phyloP scores from a whole-genome alignment of 2,113 vertebrate species.

The Heptranchias perlo region DNA sequence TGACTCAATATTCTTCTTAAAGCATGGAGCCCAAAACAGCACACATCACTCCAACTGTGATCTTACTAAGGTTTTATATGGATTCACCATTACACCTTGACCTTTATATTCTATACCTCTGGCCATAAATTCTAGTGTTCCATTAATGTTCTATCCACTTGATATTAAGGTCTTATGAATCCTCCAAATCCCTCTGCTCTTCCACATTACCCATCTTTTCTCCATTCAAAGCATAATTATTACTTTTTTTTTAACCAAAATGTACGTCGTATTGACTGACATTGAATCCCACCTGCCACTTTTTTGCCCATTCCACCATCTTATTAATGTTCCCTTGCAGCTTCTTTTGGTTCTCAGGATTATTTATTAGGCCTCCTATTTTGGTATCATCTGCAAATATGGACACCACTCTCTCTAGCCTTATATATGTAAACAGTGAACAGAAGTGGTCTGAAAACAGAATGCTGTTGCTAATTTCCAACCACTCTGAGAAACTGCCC shows the following conservation, averaged over 20 bases:
- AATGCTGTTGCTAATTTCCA: background rate
- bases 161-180: background rate
- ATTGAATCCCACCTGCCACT: background rate
- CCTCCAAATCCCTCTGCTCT: background rate
- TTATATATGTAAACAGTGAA: background rate
- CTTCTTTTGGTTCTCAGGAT: background rate
- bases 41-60: background rate
- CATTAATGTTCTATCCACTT: background rate
- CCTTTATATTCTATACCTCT: background rate
- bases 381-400: background rate
- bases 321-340: background rate
- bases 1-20: background rate
- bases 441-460: background rate
- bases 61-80: background rate
- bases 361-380: background rate
- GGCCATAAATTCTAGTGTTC: background rate
- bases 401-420: background rate
- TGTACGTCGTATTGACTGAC: background rate
- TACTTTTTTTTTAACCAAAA: background rate
- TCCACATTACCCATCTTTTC: background rate
- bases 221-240: background rate
- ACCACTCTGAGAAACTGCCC: background rate
- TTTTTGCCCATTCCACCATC: background rate
- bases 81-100: background rate
- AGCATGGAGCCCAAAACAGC: background rate